Evolutionary conservation across 2,113 vertebrate genomes (phyloP).

Genomic region (Hyla sarda): DNA sequence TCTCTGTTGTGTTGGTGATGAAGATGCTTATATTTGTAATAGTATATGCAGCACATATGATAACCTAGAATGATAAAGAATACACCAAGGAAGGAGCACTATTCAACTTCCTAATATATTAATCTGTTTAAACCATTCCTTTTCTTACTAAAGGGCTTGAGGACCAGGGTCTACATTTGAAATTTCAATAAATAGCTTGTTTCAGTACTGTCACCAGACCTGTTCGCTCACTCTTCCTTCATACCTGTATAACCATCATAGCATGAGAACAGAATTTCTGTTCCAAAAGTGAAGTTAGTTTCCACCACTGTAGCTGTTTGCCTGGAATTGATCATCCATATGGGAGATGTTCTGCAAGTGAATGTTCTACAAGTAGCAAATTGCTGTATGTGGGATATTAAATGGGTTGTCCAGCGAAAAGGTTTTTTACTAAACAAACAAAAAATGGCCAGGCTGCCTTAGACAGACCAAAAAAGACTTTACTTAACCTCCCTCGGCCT

Average conservation of each 20-base stretch:
- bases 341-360: conserved; percentile 30
- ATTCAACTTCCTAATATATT: no score
- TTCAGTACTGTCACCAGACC: conserved; percentile 5
- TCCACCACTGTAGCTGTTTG: not conserved
- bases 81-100: no score
- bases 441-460: no score
- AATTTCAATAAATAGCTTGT: not conserved
- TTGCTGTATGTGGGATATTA: no score
- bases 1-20: not conserved
- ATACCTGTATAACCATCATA: not conserved
- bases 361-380: not conserved
- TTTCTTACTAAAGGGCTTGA: conserved; percentile 3
- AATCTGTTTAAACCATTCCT: not conserved
- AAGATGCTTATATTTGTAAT: not conserved
- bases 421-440: no score
- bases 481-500: no score
- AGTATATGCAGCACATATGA: not conserved
- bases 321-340: not conserved
- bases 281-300: not conserved
- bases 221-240: not conserved
- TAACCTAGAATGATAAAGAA: not conserved
- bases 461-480: no score
- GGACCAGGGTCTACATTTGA: conserved; percentile 26
- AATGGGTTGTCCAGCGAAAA: no score
- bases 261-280: no score